Evolutionary conservation across 37 sponge, comb jelly and placozoan species (phyloP).

Genomic region (Hormiphora californensis): DNA sequence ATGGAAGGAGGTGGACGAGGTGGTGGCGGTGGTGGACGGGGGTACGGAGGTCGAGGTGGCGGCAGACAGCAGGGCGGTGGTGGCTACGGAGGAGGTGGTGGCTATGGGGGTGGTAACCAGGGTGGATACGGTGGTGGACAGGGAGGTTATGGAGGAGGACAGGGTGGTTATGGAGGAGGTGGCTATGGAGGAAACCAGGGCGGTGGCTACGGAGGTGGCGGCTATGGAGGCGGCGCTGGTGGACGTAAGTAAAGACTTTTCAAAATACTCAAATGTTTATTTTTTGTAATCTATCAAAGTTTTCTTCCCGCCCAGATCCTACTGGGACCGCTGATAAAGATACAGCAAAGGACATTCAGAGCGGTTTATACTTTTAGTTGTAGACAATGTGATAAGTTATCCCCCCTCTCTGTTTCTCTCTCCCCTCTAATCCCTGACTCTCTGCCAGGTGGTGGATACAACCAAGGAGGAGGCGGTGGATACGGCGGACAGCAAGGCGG

Average conservation of each 20-base stretch:
- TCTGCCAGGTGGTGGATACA: neutral
- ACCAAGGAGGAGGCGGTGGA: neutral
- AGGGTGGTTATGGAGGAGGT: neutral
- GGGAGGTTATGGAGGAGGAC: neutral
- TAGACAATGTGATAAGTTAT: too few species aligned
- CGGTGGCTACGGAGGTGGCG: neutral
- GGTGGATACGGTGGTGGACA: neutral
- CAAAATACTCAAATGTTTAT: too few species aligned
- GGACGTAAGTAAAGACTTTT: too few species aligned
- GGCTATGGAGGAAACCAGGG: slow-evolving; percentile 52
- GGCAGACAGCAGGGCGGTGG: neutral
- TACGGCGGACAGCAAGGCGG: neutral
- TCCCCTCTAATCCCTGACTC: too few species aligned
- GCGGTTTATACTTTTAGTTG: too few species aligned
- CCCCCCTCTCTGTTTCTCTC: too few species aligned
- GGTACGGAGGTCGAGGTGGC: neutral
- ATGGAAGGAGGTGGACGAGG: neutral
- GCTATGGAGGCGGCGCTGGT: too few species aligned
- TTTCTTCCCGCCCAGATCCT: too few species aligned
- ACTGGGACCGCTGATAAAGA: too few species aligned
- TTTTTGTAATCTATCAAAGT: too few species aligned
- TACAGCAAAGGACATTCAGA: too few species aligned
- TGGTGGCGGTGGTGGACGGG: neutral
- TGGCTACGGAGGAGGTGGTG: neutral
- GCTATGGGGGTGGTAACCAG: slow-evolving; percentile 8